phyloP scores from a whole-genome alignment of 2,797 vertebrate genomes.

The Uromys caudimaculatus region DNA sequence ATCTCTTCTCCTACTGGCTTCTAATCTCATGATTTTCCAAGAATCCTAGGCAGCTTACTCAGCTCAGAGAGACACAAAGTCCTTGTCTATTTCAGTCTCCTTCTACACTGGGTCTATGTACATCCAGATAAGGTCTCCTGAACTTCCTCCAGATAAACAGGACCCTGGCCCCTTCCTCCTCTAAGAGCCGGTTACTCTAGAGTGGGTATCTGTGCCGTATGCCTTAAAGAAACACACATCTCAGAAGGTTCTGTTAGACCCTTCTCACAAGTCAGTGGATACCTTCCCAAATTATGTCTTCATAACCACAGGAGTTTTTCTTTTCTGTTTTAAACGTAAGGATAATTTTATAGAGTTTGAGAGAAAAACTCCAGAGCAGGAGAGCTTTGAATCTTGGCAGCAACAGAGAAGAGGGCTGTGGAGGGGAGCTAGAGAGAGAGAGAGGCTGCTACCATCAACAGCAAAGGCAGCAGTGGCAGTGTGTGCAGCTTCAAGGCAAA shows the following conservation, averaged over 20 bases:
- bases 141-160: not conserved
- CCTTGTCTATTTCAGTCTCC: not conserved
- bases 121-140: not conserved
- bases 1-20: not conserved
- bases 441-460: too few relatives aligned
- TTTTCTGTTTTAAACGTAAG: not conserved
- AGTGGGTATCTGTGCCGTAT: too few relatives aligned
- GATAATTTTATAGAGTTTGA: not conserved
- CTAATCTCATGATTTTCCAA: not conserved
- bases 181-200: not conserved
- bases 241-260: not conserved
- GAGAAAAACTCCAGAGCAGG: not conserved
- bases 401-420: not conserved
- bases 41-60: slow-evolving; percentile 10
- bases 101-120: not conserved
- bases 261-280: not conserved
- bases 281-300: slow-evolving; percentile 23
- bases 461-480: too few relatives aligned
- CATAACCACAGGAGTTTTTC: not conserved
- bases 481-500: not conserved
- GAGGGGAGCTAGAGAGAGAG: not conserved
- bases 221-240: not conserved
- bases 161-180: not conserved
- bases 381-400: not conserved
- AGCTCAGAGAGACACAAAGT: not conserved